Percentiles rank a stretch among this genome's conserved stretches.
Conservation (phyloP, 2,888 invertebrate genomes). For the Drosophila flavopinicola region DNA sequence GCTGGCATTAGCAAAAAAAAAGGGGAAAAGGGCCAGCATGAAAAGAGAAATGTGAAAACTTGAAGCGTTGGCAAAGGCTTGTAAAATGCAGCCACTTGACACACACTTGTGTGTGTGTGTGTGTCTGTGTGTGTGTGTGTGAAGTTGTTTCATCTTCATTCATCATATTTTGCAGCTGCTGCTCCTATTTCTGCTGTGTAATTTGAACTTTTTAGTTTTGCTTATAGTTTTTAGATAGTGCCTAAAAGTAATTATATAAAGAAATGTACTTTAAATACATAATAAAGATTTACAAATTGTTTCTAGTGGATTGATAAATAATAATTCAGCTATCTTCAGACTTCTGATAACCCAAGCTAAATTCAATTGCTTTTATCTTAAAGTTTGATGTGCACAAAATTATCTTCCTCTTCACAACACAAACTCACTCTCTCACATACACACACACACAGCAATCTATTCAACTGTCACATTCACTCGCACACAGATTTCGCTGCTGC, state of each 20-base stretch:
- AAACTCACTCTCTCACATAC: neutral
- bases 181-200: constrained; percentile 1
- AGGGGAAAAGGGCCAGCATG: constrained; percentile 17
- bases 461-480: neutral
- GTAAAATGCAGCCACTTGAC: constrained; percentile 71
- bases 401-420: neutral
- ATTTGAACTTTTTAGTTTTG: neutral
- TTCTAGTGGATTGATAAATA: neutral
- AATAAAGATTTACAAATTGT: neutral
- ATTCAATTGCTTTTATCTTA: neutral
- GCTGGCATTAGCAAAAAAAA: constrained; percentile 47
- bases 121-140: constrained; percentile 7
- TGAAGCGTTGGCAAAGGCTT: constrained; percentile 46
- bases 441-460: neutral
- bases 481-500: neutral
- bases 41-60: constrained; percentile 33
- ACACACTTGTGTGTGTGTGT: constrained; percentile 26
- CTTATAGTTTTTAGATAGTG: constrained; percentile 1
- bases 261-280: no score
- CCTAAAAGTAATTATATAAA: neutral
- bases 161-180: constrained; percentile 42
- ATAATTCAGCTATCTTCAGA: no score
- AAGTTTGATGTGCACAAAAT: neutral
- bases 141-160: constrained; percentile 48
- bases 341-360: neutral